Percentiles rank a stretch among this genome's conserved stretches.
Conservation (phyloP, 2,888 invertebrate species). For the Holacanthella duospinosa region DNA sequence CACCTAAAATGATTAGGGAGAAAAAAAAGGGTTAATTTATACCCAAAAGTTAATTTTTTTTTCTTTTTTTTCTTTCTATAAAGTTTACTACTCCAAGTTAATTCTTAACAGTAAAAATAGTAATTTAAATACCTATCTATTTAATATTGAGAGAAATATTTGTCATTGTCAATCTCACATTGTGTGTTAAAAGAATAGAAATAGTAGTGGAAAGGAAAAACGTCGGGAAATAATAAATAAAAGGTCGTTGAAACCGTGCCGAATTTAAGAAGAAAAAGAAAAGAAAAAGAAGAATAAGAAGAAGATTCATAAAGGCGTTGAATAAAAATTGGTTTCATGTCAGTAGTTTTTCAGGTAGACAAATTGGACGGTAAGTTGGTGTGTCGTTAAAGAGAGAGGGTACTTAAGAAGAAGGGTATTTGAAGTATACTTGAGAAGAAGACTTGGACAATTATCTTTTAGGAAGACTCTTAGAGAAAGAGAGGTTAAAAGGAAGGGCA, state of each 20-base stretch:
- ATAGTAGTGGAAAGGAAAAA: too few species aligned
- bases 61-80: too few species aligned
- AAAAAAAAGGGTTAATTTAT: background rate
- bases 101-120: background rate
- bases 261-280: conserved; percentile 1
- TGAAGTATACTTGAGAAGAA: conserved; percentile 3
- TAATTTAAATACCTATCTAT: background rate
- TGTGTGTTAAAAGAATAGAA: too few species aligned
- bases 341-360: conserved; percentile 1
- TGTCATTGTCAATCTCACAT: conserved; percentile 8
- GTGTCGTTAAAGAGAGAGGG: too few species aligned
- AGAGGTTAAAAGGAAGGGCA: background rate
- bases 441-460: too few species aligned
- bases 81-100: background rate
- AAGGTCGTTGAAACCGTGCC: conserved; percentile 6
- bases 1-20: background rate
- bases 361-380: background rate
- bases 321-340: background rate
- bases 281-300: too few species aligned
- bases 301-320: background rate
- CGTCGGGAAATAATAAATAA: background rate
- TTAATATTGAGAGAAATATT: background rate
- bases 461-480: too few species aligned
- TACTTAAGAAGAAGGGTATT: background rate
- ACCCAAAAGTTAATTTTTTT: background rate